Evolutionary conservation across 2,113 vertebrate species (phyloP).

Genomic region (Osmerus mordax): DNA sequence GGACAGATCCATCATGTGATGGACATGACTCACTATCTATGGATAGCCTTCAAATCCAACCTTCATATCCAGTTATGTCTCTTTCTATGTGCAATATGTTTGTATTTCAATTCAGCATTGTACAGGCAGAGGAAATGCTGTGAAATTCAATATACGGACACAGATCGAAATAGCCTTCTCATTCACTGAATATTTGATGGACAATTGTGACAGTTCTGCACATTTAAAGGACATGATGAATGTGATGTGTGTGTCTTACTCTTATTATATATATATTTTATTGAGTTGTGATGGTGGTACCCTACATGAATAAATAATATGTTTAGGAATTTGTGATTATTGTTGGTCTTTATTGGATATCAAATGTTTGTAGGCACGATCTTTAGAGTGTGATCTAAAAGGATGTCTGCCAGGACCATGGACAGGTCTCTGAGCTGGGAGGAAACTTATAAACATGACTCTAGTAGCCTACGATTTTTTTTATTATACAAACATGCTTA

Average conservation of each 20-base stretch:
- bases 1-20: not conserved
- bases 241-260: not conserved
- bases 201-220: not conserved
- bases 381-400: not conserved
- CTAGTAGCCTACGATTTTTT: too few relatives aligned
- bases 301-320: slow-evolving; percentile 15
- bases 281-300: not conserved
- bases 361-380: not conserved
- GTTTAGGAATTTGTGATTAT: not conserved
- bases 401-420: slow-evolving; percentile 27
- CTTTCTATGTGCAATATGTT: too few relatives aligned
- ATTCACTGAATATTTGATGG: not conserved
- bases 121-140: not conserved
- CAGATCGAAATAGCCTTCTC: not conserved
- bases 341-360: not conserved
- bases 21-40: too few relatives aligned
- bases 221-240: not conserved
- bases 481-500: too few relatives aligned
- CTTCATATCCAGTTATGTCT: too few relatives aligned
- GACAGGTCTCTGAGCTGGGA: slow-evolving; percentile 26
- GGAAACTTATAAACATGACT: not conserved
- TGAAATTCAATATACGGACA: not conserved
- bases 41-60: too few relatives aligned
- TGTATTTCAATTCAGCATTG: too few relatives aligned
- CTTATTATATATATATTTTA: not conserved